Percentiles rank a stretch among this genome's conserved stretches.
These are phyloP conservation scores for Mystacornis crossleyi DNA, from an alignment of 2,113 vertebrate species.

Conservation along the genomic window DNA sequence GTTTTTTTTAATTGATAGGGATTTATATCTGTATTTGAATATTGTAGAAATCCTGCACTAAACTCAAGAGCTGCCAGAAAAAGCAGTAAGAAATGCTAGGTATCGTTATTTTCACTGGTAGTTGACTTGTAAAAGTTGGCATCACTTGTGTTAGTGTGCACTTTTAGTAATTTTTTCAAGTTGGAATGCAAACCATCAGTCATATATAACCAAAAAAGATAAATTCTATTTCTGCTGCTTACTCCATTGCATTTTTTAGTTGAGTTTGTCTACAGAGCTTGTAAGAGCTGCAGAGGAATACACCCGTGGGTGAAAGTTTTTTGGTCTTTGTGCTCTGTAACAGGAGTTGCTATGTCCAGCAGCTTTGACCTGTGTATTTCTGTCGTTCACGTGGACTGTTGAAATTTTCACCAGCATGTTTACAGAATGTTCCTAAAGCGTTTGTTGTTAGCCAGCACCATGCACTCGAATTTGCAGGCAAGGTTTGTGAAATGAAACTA, in stretches of 20 bases:
- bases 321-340: neutral
- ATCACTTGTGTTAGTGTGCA: neutral
- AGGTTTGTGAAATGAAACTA: neutral
- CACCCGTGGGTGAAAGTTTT: neutral
- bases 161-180: neutral
- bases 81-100: neutral
- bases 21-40: neutral
- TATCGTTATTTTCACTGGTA: neutral
- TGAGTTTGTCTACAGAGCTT: neutral
- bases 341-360: neutral
- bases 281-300: neutral
- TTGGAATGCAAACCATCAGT: neutral
- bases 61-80: neutral
- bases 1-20: neutral
- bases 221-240: neutral
- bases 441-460: neutral
- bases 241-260: accelerated
- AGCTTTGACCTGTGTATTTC: neutral
- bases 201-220: neutral
- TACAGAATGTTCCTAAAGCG: neutral
- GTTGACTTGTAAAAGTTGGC: neutral
- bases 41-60: neutral
- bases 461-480: neutral
- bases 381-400: accelerated
- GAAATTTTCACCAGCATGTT: neutral